phyloP scores from a whole-genome alignment of 2,113 vertebrate genomes.

The Cyanistes caeruleus region DNA sequence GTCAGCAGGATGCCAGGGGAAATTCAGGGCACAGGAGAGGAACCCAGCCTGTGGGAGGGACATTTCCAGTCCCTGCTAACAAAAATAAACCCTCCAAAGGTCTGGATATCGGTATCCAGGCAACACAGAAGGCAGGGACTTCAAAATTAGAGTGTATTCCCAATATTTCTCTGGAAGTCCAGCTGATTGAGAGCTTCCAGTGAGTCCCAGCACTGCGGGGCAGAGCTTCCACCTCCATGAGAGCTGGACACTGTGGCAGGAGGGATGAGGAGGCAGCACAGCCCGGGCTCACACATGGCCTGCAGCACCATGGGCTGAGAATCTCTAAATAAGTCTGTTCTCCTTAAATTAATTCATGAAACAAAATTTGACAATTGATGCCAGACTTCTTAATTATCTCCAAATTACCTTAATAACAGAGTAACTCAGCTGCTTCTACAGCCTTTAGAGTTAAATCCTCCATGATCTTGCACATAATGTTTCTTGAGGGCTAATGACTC shows the following conservation, averaged over 20 bases:
- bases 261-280: not conserved
- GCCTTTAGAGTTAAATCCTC: not conserved
- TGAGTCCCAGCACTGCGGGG: not conserved
- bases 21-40: not conserved
- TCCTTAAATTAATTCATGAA: not conserved
- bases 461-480: rapidly evolving
- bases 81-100: conserved; percentile 13
- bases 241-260: not conserved
- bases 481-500: not conserved
- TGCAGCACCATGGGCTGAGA: not conserved
- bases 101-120: conserved; percentile 32
- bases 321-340: not conserved
- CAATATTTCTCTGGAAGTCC: not conserved
- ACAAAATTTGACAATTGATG: not conserved
- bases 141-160: not conserved
- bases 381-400: not conserved
- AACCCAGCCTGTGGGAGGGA: not conserved
- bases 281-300: not conserved
- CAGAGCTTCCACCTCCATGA: not conserved
- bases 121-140: not conserved
- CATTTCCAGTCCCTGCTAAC: not conserved
- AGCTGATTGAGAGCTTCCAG: not conserved
- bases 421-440: not conserved
- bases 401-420: not conserved
- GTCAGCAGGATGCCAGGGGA: not conserved